Evolutionary conservation across 2,797 vertebrate species (phyloP), one percentile per base, ranked within the genome.

Genomic region (Muraenolepis orangiensis): DNA sequence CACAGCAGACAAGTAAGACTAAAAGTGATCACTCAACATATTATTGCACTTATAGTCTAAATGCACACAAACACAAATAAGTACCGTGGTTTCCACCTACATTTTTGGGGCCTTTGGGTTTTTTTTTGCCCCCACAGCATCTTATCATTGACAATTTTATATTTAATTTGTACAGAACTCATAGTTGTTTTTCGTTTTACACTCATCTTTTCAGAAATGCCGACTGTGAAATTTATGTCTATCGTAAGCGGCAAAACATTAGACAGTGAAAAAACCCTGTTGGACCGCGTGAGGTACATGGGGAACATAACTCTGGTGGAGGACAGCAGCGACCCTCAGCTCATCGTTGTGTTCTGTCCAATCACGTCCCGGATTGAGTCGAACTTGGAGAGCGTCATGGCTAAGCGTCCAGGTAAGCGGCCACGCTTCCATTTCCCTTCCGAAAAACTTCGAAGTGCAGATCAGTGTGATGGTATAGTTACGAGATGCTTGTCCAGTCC

Each of bases 311-410:
- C 51, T 11, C 38, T 71, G 10, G n/a, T 31, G 28, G 30, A 75
- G 1, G 30, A 38, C 13, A 40, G 0, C 6, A 0, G 42, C 0
- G 40, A 80, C 4, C 11, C 5, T 23, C 0, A 69, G 0, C 1
- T 87, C 69, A 74, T 71, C 12, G 29, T 92, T 23, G 26, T 90
- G 73, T 90, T 91, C 86, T 88, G 89, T 66, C 81, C 86, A 1
- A 40, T 89, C 14, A 8, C 0, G 26, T 88, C 90, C 30, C 85
- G 83, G 0, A 0, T 42, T 4, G 77, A 10, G 0, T 14, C 82
- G 10, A 89, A 91, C 72, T 61, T 82, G 5, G 34, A 75, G 0
- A 69, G 75, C n/a, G 88, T 78, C 16, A 64, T 89, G 82, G 16
- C 0, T 0, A 0, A 5, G 0, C 18, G 85, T 42, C 29, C 2